Base-by-base conservation (phyloP, 53 echinoderm and acorn worm species). In the Temnopleurus reevesii region DNA sequence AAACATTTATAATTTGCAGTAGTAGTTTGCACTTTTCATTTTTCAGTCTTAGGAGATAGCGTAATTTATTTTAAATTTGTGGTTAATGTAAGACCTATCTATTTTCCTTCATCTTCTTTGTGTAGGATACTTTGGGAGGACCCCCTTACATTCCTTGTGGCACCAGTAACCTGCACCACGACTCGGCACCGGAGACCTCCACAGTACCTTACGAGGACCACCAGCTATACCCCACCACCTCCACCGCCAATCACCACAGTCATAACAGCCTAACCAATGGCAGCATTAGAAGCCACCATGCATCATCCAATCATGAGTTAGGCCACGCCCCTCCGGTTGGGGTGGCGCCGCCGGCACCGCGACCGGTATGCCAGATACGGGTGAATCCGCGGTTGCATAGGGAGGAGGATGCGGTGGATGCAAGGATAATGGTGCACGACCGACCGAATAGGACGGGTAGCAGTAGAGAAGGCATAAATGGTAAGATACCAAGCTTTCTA, bases 81-180 rank as follows among this genome's bases (percentile, higher is more conserved):
- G n/a, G n/a, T n/a, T n/a, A n/a, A n/a, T n/a, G n/a, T n/a, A n/a
- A n/a, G n/a, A n/a, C n/a, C n/a, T n/a, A 15, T 15, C 9, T 49
- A 1, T 41, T 71, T 10, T 43, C 41, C 15, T 71, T 34, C n/a
- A 8, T 35, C 21, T 0, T 71, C n/a, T 5, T 71, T 41, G 18
- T 71, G 45, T 47, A 93, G 93, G 93, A 93, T 45, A 89, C 89
- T 28, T 35, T 93, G 59, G 93, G 92, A 54, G 95, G 93, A 36
- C 76, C 81, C 1, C 54, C 83, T 41, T 93, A 90, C 83, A 84
- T 95, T 30, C 90, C 93, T 4, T 93, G 93, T 49, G 79, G 90
- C 18, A 87, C 90, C 53, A 44, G 71, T 30, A 71, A 51, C 34
- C 53, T 49, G 53, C 88, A 87, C 65, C 88, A 87, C 12, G 88